Percentiles rank a stretch among this genome's conserved stretches.
phyloP scores from a whole-genome alignment of 1,140 invertebrate species.

The Zaprionus vittiger region DNA sequence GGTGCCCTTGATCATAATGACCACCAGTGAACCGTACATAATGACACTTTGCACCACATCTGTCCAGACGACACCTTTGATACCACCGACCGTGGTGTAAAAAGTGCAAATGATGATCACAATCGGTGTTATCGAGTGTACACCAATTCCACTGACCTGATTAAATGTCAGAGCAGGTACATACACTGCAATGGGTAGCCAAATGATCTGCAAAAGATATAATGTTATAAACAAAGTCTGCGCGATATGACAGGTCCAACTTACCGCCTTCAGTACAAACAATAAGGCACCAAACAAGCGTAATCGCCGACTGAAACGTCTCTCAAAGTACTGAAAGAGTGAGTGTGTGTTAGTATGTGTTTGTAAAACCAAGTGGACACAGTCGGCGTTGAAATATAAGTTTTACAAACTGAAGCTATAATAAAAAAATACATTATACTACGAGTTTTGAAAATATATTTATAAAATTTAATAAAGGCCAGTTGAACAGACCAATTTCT shows the following conservation, averaged over 20 bases:
- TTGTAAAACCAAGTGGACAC: background rate
- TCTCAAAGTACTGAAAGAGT: conserved; percentile 90
- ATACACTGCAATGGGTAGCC: conserved; percentile 91
- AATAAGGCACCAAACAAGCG: conserved; percentile 90
- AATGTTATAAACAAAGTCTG: conserved; percentile 56
- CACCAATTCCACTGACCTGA: conserved; percentile 93
- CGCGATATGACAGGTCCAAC: conserved; percentile 83
- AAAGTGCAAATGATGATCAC: conserved; percentile 95
- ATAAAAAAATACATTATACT: background rate
- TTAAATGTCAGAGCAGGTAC: conserved; percentile 93
- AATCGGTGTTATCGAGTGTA: conserved; percentile 91
- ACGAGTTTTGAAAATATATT: background rate
- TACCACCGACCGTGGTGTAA: conserved; percentile 95
- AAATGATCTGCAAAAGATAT: conserved; percentile 85
- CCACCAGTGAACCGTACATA: conserved; percentile 93
- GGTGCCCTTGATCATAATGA: conserved; percentile 92
- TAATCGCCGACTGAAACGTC: conserved; percentile 90
- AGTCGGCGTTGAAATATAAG: background rate
- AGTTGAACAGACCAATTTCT: no score
- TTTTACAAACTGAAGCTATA: background rate
- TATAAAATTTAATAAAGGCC: background rate
- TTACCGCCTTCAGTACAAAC: conserved; percentile 89
- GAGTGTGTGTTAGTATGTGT: conserved; percentile 61
- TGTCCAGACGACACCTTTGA: conserved; percentile 97
- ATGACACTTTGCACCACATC: conserved; percentile 94